Conservation (phyloP, 2,113 vertebrate genomes). For the Damaliscus lunatus region DNA sequence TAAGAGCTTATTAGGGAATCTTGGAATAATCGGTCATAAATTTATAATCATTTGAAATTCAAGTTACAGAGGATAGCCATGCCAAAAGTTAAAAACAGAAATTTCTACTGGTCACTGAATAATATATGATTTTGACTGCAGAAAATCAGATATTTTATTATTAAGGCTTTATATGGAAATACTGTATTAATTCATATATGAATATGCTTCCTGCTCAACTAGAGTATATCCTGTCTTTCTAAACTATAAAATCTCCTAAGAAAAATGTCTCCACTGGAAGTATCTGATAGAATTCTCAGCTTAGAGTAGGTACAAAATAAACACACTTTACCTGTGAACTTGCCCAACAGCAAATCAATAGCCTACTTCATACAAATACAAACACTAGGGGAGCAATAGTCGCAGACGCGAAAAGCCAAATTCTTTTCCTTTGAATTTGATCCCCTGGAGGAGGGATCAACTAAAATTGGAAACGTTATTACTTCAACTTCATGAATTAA, state of each 20-base stretch:
- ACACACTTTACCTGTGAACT: not conserved
- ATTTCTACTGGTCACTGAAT: not conserved
- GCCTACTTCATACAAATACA: not conserved
- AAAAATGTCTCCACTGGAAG: not conserved
- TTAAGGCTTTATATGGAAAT: not conserved
- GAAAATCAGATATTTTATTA: not conserved
- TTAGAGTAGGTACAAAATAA: not conserved
- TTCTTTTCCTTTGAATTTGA: not conserved
- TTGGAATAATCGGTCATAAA: not conserved
- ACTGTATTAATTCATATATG: not conserved
- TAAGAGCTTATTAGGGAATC: not conserved
- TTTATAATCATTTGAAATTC: not conserved
- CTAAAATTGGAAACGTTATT: not conserved
- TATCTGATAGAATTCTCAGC: not conserved
- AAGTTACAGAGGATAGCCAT: not conserved
- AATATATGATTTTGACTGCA: not conserved
- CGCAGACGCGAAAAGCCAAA: not conserved
- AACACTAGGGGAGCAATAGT: not conserved
- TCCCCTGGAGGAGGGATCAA: not conserved
- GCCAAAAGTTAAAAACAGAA: not conserved
- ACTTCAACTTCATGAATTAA: not conserved
- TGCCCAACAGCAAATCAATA: not conserved
- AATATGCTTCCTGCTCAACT: not conserved
- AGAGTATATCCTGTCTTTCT: not conserved
- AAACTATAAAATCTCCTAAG: not conserved